Evolutionary conservation across 2,113 vertebrate genomes (phyloP).

Genomic region (Lepus timidus): DNA sequence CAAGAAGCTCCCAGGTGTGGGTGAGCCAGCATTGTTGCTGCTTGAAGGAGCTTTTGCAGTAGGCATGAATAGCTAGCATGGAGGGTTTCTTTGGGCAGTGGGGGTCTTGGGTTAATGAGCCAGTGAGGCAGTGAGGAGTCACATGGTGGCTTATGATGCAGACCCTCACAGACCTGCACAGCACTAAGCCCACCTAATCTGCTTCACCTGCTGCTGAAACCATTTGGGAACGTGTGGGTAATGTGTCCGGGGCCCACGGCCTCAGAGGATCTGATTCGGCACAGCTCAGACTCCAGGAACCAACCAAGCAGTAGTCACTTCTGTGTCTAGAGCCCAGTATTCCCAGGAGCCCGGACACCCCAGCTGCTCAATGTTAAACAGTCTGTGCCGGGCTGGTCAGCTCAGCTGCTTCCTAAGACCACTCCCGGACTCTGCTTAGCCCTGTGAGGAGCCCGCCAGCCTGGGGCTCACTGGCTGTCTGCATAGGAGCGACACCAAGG

Average conservation of each 20-base stretch:
- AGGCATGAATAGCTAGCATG: neutral
- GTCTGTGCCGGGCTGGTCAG: neutral
- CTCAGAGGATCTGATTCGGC: neutral
- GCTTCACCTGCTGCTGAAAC: neutral
- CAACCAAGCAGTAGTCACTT: neutral
- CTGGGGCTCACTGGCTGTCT: neutral
- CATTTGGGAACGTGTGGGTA: neutral
- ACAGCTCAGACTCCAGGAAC: neutral
- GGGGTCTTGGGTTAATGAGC: neutral
- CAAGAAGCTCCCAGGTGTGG: neutral
- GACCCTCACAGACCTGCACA: neutral
- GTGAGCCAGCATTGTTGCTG: neutral
- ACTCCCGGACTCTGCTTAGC: too few species aligned
- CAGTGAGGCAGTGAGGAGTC: accelerated
- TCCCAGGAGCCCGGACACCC: neutral
- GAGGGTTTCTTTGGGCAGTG: neutral
- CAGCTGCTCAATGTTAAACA: neutral
- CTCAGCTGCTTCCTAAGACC: neutral
- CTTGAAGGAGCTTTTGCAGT: neutral
- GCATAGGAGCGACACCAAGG: neutral
- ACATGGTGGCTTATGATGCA: neutral
- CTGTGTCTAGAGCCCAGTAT: neutral
- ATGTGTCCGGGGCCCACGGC: neutral
- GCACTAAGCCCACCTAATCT: neutral
- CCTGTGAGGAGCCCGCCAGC: neutral